Conservation (phyloP, 2,797 vertebrate species). For the Mormyrops attenuatus region DNA sequence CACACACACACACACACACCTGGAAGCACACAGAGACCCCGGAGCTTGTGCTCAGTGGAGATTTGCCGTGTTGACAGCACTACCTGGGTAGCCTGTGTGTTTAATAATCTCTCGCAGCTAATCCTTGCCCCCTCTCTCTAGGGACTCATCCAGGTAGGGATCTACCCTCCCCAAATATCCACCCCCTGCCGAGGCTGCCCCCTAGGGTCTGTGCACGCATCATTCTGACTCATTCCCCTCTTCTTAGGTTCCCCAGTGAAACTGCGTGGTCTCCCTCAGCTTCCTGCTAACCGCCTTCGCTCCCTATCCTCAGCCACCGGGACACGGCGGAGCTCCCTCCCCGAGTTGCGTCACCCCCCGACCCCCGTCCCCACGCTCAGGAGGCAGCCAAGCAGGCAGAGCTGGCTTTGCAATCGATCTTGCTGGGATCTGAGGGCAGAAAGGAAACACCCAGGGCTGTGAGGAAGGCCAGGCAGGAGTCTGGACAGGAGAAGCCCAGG, state of each 20-base stretch:
- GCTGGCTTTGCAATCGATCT: constrained; percentile 89
- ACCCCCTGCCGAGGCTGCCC: not conserved
- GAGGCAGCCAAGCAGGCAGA: constrained; percentile 71
- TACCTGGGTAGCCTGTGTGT: not conserved
- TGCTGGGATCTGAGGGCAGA: constrained; percentile 69
- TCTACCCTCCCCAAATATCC: not conserved
- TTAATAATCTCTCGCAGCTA: not conserved
- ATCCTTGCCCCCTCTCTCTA: not conserved
- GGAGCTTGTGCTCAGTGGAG: not conserved
- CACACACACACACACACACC: too few species aligned
- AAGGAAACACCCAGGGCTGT: constrained; percentile 75
- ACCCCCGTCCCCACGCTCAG: constrained; percentile 44
- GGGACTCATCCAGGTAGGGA: not conserved
- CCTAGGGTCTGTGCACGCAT: not conserved
- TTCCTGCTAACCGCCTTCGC: not conserved
- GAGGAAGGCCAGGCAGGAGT: constrained; percentile 83
- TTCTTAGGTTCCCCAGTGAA: not conserved
- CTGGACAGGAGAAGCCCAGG: constrained; percentile 81
- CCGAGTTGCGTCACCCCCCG: not conserved
- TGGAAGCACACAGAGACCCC: too few species aligned
- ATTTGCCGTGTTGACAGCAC: not conserved
- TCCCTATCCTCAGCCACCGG: not conserved
- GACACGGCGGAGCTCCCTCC: not conserved
- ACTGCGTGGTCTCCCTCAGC: not conserved
- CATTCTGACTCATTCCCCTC: not conserved